Base-by-base conservation (phyloP, 2,888 invertebrate genomes). In the Eupeodes luniger region DNA sequence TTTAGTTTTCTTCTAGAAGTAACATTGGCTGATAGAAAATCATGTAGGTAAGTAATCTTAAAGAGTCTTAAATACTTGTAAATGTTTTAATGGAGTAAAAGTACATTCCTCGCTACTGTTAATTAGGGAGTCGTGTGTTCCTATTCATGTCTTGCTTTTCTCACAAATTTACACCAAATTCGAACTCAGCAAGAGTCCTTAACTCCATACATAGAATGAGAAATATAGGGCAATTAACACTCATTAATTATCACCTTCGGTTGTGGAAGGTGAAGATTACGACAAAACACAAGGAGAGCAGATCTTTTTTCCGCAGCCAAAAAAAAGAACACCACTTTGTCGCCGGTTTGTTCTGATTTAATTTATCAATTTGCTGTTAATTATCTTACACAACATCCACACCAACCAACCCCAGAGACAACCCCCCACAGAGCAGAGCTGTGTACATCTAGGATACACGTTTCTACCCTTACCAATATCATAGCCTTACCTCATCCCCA, bases 351-450 rank as follows among this genome's bases (percentile, higher is more conserved):
- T 72, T 70, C 72, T 76, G 84, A 84, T 87, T 87, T 80, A 84
- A 87, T 87, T 84, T 87, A 87, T 84, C 80, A 81, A 77, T 57
- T 83, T 72, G 80, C 67, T 77, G 72, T 77, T 84, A 80, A 86
- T 79, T 61, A 72, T 51, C 49, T 40, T 6, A 40, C 47, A 74
- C 40, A 64, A 27, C 40, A 40, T 5, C 40, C 53, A 78, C n/a
- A 16, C 40, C 11, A 27, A 27, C 47, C 34, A 3, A 12, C 27
- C 4, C 5, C 51, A 16, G 7, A 5, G 9, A 14, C 6, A 2
- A 34, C 34, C 59, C n/a, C 11, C 34, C 14, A 59, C 14, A 27
- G 27, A 59, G 9, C 34, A 34, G 7, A 5, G 34, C 14, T 57
- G n/a, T n/a, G n/a, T n/a, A 27, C 55, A 4, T 5, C 4, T 11